Evolutionary conservation across 2,888 invertebrate genomes (phyloP).

Genomic region (Uropetala carovei): DNA sequence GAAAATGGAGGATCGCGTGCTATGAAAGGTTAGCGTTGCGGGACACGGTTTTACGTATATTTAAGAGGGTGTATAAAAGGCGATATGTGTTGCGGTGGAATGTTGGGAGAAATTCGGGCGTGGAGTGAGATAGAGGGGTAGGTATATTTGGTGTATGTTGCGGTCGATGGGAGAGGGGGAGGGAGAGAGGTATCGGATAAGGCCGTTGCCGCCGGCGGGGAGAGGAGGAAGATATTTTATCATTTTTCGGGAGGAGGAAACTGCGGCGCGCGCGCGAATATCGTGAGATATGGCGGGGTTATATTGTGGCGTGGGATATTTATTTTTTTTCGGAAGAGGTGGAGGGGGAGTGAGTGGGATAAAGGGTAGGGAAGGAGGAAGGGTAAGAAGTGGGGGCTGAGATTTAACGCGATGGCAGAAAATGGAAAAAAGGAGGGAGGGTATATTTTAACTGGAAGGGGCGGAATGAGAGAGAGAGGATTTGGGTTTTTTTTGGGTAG

Average conservation of each 20-base stretch:
- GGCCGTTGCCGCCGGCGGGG: not conserved
- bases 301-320: conserved; percentile 36
- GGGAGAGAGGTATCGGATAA: not conserved
- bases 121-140: not conserved
- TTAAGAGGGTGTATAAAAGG: not conserved
- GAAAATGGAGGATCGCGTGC: not conserved
- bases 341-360: not conserved
- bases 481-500: conserved; percentile 19
- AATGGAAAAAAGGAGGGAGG: not conserved
- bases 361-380: not conserved
- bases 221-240: conserved; percentile 27
- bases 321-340: not conserved
- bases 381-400: not conserved
- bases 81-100: not conserved
- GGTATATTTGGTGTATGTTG: not conserved
- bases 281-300: conserved; percentile 46
- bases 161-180: not conserved
- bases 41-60: not conserved
- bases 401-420: not conserved
- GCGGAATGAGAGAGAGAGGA: not conserved
- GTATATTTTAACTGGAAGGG: not conserved
- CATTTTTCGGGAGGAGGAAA: conserved; percentile 49
- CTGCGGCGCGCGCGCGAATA: conserved; percentile 44
- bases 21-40: not conserved
- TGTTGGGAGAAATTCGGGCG: not conserved